phyloP scores from a whole-genome alignment of 2,113 vertebrate species.

The Phalacrocorax carbo region DNA sequence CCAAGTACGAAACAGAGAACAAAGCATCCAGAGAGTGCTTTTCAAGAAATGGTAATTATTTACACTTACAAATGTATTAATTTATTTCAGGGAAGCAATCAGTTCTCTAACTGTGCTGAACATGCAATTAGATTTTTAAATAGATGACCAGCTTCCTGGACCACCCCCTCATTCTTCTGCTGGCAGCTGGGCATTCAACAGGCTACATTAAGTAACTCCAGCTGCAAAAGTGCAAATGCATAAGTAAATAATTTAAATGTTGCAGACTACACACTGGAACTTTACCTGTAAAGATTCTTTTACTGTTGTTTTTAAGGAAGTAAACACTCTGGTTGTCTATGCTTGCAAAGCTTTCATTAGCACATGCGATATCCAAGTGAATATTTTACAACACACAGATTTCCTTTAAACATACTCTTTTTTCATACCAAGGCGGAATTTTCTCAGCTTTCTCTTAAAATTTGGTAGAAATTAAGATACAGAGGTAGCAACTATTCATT shows the following conservation, averaged over 20 bases:
- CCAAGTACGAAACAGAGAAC: background rate
- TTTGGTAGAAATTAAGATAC: background rate
- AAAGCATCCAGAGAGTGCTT: background rate
- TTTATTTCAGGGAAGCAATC: background rate
- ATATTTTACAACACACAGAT: background rate
- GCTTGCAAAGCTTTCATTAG: background rate
- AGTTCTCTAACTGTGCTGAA: background rate
- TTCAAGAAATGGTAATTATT: background rate
- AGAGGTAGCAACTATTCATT: background rate
- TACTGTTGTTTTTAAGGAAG: background rate
- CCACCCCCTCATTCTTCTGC: background rate
- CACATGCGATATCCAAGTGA: background rate
- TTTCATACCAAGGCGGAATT: background rate
- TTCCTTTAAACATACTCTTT: background rate
- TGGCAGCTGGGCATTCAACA: background rate
- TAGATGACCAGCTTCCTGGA: background rate
- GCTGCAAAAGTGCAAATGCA: background rate
- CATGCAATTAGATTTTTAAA: background rate
- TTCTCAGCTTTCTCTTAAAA: background rate
- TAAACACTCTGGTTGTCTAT: background rate
- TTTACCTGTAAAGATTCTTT: background rate
- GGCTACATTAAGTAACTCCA: background rate
- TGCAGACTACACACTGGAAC: background rate
- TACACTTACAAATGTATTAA: background rate
- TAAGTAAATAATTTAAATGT: background rate